Evolutionary conservation across 2,888 invertebrate species (phyloP).

Genomic region (Heliconius ethilla): DNA sequence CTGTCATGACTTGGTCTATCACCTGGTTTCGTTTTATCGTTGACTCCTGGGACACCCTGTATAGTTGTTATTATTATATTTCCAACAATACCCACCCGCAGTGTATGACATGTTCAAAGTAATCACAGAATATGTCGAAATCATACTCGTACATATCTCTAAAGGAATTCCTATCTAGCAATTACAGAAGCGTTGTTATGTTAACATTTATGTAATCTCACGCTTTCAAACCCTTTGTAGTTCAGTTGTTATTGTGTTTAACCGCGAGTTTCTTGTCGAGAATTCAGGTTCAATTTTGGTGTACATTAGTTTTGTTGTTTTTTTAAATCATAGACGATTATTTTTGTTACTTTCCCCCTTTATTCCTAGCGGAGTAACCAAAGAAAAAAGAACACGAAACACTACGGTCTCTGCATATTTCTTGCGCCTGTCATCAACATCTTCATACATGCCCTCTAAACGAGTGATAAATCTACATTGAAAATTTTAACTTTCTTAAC

Average conservation of each 20-base stretch:
- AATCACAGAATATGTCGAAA: background rate
- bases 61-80: background rate
- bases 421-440: no score
- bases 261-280: background rate
- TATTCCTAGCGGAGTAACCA: no score
- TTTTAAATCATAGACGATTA: no score
- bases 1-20: no score
- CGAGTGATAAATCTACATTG: background rate
- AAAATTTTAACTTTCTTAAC: no score
- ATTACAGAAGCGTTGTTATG: background rate
- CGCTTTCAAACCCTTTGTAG: background rate
- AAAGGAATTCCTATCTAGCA: background rate
- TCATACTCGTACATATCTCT: slow-evolving; percentile 7
- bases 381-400: no score
- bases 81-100: background rate
- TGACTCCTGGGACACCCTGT: no score
- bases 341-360: no score
- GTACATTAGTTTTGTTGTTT: background rate
- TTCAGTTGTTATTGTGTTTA: background rate
- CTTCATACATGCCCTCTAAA: no score
- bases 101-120: slow-evolving; percentile 16
- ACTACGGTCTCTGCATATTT: no score
- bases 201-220: background rate
- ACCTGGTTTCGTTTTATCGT: no score
- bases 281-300: background rate